Conservation (phyloP, 2,113 vertebrate genomes). For the Platycercus adscitus region DNA sequence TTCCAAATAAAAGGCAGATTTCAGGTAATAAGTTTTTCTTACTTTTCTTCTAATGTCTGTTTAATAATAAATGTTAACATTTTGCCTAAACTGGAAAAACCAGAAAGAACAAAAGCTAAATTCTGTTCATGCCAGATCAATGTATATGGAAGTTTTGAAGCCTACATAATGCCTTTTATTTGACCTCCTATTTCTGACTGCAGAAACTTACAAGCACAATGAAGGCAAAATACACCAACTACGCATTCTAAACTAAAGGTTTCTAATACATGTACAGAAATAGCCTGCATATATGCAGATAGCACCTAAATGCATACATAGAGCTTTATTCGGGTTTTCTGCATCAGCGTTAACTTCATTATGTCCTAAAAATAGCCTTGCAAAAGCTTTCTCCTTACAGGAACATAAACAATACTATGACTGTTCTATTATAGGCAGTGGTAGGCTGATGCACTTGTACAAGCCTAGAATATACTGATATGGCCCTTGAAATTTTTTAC, state of each 20-base stretch:
- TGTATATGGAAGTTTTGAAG: neutral
- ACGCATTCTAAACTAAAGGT: neutral
- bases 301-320: neutral
- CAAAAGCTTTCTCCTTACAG: neutral
- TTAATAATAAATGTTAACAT: neutral
- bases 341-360: neutral
- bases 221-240: neutral
- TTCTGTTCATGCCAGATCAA: neutral
- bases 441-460: neutral
- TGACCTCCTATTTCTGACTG: neutral
- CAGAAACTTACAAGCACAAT: neutral
- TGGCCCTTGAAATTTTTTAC: neutral
- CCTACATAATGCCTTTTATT: neutral
- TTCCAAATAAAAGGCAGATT: neutral
- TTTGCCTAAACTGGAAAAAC: neutral
- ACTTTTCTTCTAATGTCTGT: neutral
- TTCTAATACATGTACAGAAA: neutral
- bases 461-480: neutral
- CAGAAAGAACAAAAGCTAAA: neutral
- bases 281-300: neutral
- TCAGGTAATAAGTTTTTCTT: neutral
- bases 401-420: neutral
- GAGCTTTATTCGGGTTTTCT: neutral
- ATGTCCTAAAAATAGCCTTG: slow-evolving; percentile 25
- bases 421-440: neutral